Conservation (phyloP, 2,888 invertebrate genomes). For the Drosophila birchii region DNA sequence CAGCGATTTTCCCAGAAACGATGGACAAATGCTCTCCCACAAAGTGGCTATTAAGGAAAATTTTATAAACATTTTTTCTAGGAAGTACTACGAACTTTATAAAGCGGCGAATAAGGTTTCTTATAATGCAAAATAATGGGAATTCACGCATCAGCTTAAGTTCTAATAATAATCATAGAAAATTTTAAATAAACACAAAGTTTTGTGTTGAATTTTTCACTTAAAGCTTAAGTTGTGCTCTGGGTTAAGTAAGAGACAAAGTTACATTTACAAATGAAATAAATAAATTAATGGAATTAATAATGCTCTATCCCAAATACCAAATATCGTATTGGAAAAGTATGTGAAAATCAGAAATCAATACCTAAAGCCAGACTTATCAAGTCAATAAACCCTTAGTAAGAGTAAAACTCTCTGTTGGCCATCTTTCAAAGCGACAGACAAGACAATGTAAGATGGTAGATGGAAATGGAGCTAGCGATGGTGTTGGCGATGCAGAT, state of each 20-base stretch:
- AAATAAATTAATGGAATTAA: no score
- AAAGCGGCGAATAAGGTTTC: neutral
- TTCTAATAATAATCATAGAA: neutral
- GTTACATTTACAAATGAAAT: no score
- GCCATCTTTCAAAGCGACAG: conserved; percentile 49
- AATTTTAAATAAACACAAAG: neutral
- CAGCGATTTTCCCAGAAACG: conserved; percentile 9
- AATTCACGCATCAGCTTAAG: neutral
- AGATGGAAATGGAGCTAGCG: conserved; percentile 8
- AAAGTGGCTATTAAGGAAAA: neutral
- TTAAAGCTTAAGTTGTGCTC: neutral
- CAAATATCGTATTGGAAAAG: no score
- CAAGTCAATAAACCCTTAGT: conserved; percentile 6
- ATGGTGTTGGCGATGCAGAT: neutral
- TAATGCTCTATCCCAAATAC: no score
- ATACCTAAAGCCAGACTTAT: neutral
- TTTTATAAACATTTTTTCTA: conserved; percentile 18
- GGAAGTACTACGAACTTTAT: conserved; percentile 3
- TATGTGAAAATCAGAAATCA: no score
- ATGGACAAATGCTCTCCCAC: conserved; percentile 26
- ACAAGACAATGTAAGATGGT: conserved; percentile 47
- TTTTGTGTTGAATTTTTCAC: neutral
- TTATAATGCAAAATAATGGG: neutral
- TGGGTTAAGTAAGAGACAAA: neutral
- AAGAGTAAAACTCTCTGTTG: conserved; percentile 16